Percentiles rank a stretch among this genome's conserved stretches.
phyloP scores from a whole-genome alignment of 2,888 invertebrate genomes.

The Cryptops parisi region DNA sequence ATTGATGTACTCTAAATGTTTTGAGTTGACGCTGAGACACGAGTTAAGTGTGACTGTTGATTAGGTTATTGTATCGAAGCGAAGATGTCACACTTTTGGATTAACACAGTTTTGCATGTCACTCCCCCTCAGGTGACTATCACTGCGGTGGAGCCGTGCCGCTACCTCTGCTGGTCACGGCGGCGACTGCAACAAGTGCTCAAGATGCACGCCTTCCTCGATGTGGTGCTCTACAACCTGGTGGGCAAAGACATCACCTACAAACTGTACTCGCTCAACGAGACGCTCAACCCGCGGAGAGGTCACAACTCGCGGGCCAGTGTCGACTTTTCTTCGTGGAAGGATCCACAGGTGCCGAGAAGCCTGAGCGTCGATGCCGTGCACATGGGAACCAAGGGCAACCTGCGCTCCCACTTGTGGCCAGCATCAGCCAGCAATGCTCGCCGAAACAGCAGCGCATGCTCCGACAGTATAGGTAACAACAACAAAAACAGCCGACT shows the following conservation, averaged over 20 bases:
- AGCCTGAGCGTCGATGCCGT: slow-evolving; percentile 64
- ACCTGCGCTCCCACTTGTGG: slow-evolving; percentile 43
- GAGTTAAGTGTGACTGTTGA: too few species aligned
- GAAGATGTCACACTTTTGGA: too few species aligned
- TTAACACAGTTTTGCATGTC: slow-evolving; percentile 23
- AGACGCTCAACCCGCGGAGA: slow-evolving; percentile 41
- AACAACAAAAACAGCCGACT: background rate
- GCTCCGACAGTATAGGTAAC: slow-evolving; percentile 17
- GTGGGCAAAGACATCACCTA: slow-evolving; percentile 76
- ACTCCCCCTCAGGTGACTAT: slow-evolving; percentile 49
- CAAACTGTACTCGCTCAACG: slow-evolving; percentile 66
- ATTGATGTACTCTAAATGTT: too few species aligned
- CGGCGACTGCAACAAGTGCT: slow-evolving; percentile 58
- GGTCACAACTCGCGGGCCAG: background rate
- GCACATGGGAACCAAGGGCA: slow-evolving; percentile 58
- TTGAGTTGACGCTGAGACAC: too few species aligned
- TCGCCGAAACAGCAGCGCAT: slow-evolving; percentile 10
- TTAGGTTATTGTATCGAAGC: too few species aligned
- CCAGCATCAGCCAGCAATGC: slow-evolving; percentile 21
- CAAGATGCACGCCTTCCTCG: slow-evolving; percentile 54
- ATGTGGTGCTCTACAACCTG: slow-evolving; percentile 58
- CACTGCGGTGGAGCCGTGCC: slow-evolving; percentile 59
- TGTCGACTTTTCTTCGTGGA: slow-evolving; percentile 13
- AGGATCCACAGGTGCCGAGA: slow-evolving; percentile 38
- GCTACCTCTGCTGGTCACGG: slow-evolving; percentile 64